These are phyloP conservation scores for Zosterops japonicus DNA, from an alignment of 2,113 vertebrate species.

Conservation along the genomic window DNA sequence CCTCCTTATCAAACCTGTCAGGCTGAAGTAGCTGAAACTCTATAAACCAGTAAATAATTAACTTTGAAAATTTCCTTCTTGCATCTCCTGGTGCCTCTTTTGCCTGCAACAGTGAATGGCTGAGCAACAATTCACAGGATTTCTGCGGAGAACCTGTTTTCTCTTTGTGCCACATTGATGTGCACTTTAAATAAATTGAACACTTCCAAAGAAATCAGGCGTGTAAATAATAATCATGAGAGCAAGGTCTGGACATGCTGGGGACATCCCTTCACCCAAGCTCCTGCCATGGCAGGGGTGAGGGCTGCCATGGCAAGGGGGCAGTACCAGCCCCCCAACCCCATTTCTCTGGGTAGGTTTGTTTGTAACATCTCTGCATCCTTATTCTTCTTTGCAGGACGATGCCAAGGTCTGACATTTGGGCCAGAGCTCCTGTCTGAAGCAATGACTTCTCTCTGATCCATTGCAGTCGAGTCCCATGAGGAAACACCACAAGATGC, in stretches of 20 bases:
- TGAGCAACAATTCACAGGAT: not conserved
- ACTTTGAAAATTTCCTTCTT: not conserved
- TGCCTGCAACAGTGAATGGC: not conserved
- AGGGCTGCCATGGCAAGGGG: accelerated
- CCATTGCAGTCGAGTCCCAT: accelerated
- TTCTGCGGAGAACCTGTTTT: not conserved
- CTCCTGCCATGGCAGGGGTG: not conserved
- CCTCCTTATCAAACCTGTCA: conserved; percentile 33
- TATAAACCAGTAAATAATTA: not conserved
- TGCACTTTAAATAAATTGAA: not conserved
- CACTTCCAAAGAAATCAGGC: not conserved
- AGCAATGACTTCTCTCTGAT: not conserved
- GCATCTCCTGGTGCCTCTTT: not conserved
- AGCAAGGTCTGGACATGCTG: not conserved
- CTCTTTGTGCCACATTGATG: not conserved
- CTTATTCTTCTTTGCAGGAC: not conserved
- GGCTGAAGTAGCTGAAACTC: not conserved
- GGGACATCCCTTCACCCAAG: not conserved
- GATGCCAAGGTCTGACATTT: not conserved
- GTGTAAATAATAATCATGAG: not conserved
- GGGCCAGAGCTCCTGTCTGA: not conserved
- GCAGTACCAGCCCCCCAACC: not conserved
- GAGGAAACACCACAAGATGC: not conserved
- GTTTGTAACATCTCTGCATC: not conserved
- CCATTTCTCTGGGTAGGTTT: not conserved